phyloP scores from a whole-genome alignment of 1,140 invertebrate genomes.

The Meteorus sp. region DNA sequence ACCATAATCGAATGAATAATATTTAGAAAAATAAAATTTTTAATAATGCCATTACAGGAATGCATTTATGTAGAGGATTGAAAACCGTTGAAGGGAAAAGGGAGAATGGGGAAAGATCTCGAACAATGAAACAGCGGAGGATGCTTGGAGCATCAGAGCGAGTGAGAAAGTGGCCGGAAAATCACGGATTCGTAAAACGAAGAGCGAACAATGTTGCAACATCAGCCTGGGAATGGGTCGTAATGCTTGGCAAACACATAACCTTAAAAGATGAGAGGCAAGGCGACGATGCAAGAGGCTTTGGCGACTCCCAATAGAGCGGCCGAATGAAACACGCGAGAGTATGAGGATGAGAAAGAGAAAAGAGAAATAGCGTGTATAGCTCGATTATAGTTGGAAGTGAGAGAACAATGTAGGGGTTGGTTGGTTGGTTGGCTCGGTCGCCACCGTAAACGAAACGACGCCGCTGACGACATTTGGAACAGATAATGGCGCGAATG shows the following conservation, averaged over 20 bases:
- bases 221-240: slow-evolving; percentile 39
- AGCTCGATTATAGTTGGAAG: slow-evolving; percentile 5
- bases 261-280: slow-evolving; percentile 46
- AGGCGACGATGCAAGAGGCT: slow-evolving; percentile 20
- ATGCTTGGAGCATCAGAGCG: too few species aligned
- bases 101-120: background rate
- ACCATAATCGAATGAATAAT: too few species aligned
- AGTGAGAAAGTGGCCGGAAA: too few species aligned
- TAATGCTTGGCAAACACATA: slow-evolving; percentile 45
- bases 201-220: slow-evolving; percentile 21
- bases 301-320: slow-evolving; percentile 8
- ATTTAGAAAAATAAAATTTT: too few species aligned
- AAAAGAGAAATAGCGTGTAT: background rate
- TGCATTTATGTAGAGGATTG: too few species aligned
- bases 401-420: background rate
- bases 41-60: too few species aligned
- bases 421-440: background rate
- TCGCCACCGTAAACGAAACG: slow-evolving; percentile 53
- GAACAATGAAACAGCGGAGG: slow-evolving; percentile 8
- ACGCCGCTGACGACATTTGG: slow-evolving; percentile 57
- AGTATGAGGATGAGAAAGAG: background rate
- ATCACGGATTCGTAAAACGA: slow-evolving; percentile 45
- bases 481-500: slow-evolving; percentile 59
- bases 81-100: too few species aligned
- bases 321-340: slow-evolving; percentile 5